phyloP scores from a whole-genome alignment of 2,113 vertebrate genomes.

The Pholis gunnellus region DNA sequence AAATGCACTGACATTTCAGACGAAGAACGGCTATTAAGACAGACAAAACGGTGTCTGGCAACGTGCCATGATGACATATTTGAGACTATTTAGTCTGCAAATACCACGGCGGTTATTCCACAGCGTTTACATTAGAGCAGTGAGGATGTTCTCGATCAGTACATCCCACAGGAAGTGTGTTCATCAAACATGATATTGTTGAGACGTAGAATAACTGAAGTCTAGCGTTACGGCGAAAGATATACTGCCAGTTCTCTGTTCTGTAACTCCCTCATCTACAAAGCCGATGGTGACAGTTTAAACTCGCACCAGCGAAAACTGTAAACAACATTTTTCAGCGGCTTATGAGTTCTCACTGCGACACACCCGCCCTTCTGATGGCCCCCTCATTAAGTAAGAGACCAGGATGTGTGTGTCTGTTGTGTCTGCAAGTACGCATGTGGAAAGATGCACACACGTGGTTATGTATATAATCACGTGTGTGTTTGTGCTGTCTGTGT shows the following conservation, averaged over 20 bases:
- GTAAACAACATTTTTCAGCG: slow-evolving; percentile 82
- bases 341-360: slow-evolving; percentile 73
- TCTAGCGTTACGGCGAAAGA: slow-evolving; percentile 41
- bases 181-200: slow-evolving; percentile 54
- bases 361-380: slow-evolving; percentile 50
- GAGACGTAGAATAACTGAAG: slow-evolving; percentile 30
- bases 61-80: slow-evolving; percentile 31
- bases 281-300: slow-evolving; percentile 62
- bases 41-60: slow-evolving; percentile 9
- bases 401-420: slow-evolving; percentile 45
- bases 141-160: slow-evolving; percentile 36
- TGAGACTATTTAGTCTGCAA: slow-evolving; percentile 56
- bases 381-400: slow-evolving; percentile 68
- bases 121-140: slow-evolving; percentile 44
- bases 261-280: slow-evolving; percentile 26
- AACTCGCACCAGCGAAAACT: slow-evolving; percentile 72
- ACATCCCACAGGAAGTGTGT: slow-evolving; percentile 58
- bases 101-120: slow-evolving; percentile 34
- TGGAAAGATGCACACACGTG: slow-evolving; percentile 25
- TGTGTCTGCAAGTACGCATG: slow-evolving; percentile 30
- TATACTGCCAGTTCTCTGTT: slow-evolving; percentile 17
- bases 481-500: slow-evolving; percentile 45
- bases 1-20: slow-evolving; percentile 14
- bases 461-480: slow-evolving; percentile 9
- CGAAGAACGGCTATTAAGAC: neutral